Conservation (phyloP, 1,140 invertebrate species). For the Brachionus rotundiformis region DNA sequence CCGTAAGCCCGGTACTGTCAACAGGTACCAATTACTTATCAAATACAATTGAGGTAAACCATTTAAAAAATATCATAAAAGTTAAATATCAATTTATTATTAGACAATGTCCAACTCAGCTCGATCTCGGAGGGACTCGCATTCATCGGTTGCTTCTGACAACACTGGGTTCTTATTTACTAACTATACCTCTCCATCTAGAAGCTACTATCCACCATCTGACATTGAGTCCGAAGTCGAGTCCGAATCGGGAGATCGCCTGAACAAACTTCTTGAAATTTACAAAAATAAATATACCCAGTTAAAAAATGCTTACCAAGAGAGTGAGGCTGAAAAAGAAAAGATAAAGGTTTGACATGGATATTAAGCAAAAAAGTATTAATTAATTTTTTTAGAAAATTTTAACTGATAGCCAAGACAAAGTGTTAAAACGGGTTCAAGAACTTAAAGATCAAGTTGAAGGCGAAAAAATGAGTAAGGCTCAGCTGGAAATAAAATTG, state of each 20-base stretch:
- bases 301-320: conserved; percentile 27
- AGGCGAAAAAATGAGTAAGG: background rate
- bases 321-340: conserved; percentile 41
- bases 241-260: background rate
- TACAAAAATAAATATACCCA: conserved; percentile 42
- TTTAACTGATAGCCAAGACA: conserved; percentile 47
- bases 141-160: conserved; percentile 38
- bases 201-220: conserved; percentile 40
- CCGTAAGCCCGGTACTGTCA: background rate
- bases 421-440: conserved; percentile 23
- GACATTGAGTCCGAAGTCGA: conserved; percentile 47
- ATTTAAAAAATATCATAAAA: background rate
- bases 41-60: background rate
- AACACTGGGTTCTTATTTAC: background rate
- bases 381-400: conserved; percentile 44
- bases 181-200: background rate
- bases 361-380: no score
- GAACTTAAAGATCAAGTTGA: conserved; percentile 40
- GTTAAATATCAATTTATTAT: background rate
- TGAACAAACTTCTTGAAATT: conserved; percentile 36
- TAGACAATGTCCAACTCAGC: conserved; percentile 22
- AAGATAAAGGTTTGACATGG: conserved; percentile 48
- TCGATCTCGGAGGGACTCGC: background rate
- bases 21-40: background rate
- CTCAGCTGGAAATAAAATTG: conserved; percentile 20